These are phyloP conservation scores for Hirundo rustica DNA, from an alignment of 2,797 vertebrate genomes.

Conservation along the genomic window DNA sequence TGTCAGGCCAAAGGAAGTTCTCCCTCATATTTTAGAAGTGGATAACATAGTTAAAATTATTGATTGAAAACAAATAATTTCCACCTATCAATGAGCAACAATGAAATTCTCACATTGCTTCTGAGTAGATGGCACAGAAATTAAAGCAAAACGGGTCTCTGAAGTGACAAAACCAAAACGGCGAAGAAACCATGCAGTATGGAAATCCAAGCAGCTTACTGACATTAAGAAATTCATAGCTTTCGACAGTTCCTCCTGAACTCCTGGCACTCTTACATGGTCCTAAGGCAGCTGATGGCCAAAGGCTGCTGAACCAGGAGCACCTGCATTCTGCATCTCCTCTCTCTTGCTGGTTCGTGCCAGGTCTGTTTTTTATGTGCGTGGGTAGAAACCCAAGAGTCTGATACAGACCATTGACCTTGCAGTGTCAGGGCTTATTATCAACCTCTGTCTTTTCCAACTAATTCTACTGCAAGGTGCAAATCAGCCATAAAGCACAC, in stretches of 20 bases:
- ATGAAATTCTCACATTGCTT: background rate
- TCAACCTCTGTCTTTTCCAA: background rate
- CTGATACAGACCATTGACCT: background rate
- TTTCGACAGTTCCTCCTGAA: background rate
- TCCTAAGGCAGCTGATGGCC: background rate
- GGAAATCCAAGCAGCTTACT: background rate
- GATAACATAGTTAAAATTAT: background rate
- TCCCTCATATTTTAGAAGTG: background rate
- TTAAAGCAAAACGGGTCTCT: background rate
- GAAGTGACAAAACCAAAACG: background rate
- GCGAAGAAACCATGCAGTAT: background rate
- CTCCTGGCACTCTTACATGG: background rate
- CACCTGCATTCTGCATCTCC: background rate
- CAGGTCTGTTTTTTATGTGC: background rate
- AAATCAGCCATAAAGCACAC: slow-evolving; percentile 22
- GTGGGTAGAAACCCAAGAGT: background rate
- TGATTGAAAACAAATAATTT: background rate
- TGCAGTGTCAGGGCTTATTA: background rate
- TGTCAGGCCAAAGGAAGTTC: background rate
- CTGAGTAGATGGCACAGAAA: background rate
- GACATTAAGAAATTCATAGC: background rate
- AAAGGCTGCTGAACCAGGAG: background rate
- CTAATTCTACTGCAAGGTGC: background rate
- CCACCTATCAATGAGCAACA: background rate
- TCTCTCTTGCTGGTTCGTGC: background rate